Evolutionary conservation across 2,797 vertebrate genomes (phyloP).

Genomic region (Mormyrops boulengeri): DNA sequence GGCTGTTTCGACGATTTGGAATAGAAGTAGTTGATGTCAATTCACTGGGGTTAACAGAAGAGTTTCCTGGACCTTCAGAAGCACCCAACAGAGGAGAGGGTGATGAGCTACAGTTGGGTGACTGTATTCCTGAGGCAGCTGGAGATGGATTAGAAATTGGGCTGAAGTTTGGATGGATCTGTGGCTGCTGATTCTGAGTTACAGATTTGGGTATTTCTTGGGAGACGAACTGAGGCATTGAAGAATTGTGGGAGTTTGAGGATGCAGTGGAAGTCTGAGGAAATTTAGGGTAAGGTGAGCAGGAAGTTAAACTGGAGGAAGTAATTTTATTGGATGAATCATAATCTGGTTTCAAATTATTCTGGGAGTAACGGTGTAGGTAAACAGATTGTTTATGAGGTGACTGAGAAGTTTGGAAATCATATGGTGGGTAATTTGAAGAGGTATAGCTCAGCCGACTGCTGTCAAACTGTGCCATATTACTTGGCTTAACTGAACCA

Average conservation of each 20-base stretch:
- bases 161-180: constrained; percentile 95
- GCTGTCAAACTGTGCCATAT: constrained; percentile 60
- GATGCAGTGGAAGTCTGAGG: constrained; percentile 66
- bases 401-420: constrained; percentile 56
- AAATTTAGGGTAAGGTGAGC: constrained; percentile 62
- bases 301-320: constrained; percentile 42
- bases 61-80: constrained; percentile 60
- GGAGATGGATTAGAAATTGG: constrained; percentile 96
- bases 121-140: constrained; percentile 89
- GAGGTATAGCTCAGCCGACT: constrained; percentile 60
- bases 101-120: constrained; percentile 95
- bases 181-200: constrained; percentile 66
- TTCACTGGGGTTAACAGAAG: constrained; percentile 45
- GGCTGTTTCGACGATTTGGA: constrained; percentile 69
- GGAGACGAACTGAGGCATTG: constrained; percentile 74
- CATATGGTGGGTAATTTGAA: constrained; percentile 55
- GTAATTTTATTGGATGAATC: constrained; percentile 63
- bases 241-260: constrained; percentile 53
- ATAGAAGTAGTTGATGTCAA: constrained; percentile 48
- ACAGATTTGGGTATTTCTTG: constrained; percentile 91
- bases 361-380: constrained; percentile 62
- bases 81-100: constrained; percentile 88
- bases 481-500: constrained; percentile 60
- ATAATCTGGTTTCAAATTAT: constrained; percentile 56
- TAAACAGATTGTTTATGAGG: constrained; percentile 61